Conservation (phyloP, 2,113 vertebrate species). For the Panthera leo region DNA sequence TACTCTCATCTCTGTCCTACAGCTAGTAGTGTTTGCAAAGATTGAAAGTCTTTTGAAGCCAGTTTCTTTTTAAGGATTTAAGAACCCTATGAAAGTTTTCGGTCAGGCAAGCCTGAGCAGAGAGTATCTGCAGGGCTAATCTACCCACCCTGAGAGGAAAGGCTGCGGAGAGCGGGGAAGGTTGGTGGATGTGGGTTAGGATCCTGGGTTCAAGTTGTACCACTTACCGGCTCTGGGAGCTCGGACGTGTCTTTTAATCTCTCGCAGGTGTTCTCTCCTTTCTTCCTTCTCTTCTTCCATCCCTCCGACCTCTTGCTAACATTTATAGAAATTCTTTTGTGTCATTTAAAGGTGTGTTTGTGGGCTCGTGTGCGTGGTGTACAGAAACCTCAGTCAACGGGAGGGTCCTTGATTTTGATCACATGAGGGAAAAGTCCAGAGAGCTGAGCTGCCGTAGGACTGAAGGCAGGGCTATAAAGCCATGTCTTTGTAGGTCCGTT, state of each 20-base stretch:
- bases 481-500: accelerated
- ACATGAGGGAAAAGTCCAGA: background rate
- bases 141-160: background rate
- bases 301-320: background rate
- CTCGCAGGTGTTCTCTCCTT: background rate
- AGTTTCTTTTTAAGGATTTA: background rate
- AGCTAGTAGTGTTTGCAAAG: background rate
- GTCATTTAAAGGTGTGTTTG: background rate
- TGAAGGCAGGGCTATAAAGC: accelerated
- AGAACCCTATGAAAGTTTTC: background rate
- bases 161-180: too few species aligned
- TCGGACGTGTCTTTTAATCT: background rate
- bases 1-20: background rate
- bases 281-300: background rate
- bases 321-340: background rate
- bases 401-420: background rate
- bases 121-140: background rate
- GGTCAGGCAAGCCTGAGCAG: background rate
- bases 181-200: accelerated
- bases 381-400: background rate
- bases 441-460: accelerated
- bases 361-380: background rate
- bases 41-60: background rate
- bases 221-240: background rate
- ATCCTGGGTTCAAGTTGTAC: background rate